These are phyloP conservation scores for Mormyrops attenuatus DNA, from an alignment of 2,797 vertebrate genomes.

Conservation along the genomic window DNA sequence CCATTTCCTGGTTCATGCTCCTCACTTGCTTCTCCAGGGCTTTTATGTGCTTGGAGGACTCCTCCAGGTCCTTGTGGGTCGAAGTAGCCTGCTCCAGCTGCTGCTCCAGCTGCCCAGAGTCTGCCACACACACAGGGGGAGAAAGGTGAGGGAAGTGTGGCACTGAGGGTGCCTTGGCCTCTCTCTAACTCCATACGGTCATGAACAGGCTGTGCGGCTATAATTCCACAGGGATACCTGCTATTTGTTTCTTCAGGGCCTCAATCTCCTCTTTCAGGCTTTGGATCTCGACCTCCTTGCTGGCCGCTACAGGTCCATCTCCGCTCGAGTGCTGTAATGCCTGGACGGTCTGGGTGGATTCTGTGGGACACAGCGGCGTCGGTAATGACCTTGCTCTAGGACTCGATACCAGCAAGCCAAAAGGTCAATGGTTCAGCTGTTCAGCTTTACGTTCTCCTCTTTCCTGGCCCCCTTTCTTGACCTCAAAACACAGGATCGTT, in stretches of 20 bases:
- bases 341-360: slow-evolving; percentile 91
- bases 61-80: slow-evolving; percentile 76
- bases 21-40: slow-evolving; percentile 86
- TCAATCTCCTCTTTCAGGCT: slow-evolving; percentile 91
- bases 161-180: background rate
- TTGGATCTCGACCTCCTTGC: slow-evolving; percentile 90
- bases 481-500: background rate
- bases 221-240: slow-evolving; percentile 58
- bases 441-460: background rate
- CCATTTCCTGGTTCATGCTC: slow-evolving; percentile 75
- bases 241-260: slow-evolving; percentile 85
- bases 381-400: background rate
- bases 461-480: background rate
- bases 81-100: slow-evolving; percentile 79
- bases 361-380: slow-evolving; percentile 47
- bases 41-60: slow-evolving; percentile 82
- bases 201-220: background rate
- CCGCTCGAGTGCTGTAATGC: slow-evolving; percentile 79
- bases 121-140: background rate
- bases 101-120: slow-evolving; percentile 64
- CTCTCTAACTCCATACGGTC: background rate
- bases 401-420: background rate
- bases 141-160: background rate
- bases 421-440: background rate
- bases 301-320: slow-evolving; percentile 70